A percentile compares a stretch with the other conserved stretches of the same genome.
These are phyloP conservation scores for Tenthredo notha DNA, from an alignment of 2,888 invertebrate species.

Conservation along the genomic window DNA sequence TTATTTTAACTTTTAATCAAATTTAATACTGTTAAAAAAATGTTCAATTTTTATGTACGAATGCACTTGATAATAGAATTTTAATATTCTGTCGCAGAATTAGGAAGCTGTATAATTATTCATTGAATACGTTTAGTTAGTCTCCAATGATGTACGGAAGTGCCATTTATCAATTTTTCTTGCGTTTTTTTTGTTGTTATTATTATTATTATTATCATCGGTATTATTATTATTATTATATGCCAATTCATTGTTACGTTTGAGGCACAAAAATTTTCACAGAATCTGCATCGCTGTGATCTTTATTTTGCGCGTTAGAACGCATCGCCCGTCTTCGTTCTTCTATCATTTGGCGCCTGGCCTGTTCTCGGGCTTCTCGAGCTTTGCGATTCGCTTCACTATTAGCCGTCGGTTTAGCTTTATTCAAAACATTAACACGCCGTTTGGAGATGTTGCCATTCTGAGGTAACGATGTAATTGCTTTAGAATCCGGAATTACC, in stretches of 20 bases:
- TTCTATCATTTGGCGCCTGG: slow-evolving; percentile 90
- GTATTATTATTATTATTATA: too few species aligned
- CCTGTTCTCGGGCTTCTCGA: slow-evolving; percentile 83
- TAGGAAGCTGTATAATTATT: slow-evolving; percentile 33
- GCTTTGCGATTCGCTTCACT: slow-evolving; percentile 79
- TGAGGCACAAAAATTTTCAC: slow-evolving; percentile 76
- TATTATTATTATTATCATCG: not conserved
- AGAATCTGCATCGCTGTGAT: slow-evolving; percentile 66
- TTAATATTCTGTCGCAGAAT: slow-evolving; percentile 36
- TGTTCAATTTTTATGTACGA: slow-evolving; percentile 18
- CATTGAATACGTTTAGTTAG: slow-evolving; percentile 25
- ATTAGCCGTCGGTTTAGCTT: slow-evolving; percentile 70
- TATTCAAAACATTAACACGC: slow-evolving; percentile 67
- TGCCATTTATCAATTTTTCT: slow-evolving; percentile 10
- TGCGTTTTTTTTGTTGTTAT: not conserved
- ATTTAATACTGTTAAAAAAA: slow-evolving; percentile 51
- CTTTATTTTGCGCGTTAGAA: slow-evolving; percentile 59
- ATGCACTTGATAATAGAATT: slow-evolving; percentile 19
- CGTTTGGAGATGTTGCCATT: slow-evolving; percentile 71
- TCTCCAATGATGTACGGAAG: slow-evolving; percentile 22
- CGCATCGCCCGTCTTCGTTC: slow-evolving; percentile 84
- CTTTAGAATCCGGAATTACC: slow-evolving; percentile 67
- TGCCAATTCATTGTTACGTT: slow-evolving; percentile 69
- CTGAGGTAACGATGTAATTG: slow-evolving; percentile 61
- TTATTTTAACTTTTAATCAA: slow-evolving; percentile 9